phyloP scores from a whole-genome alignment of 2,888 invertebrate species.

The Cheilosia scutellata region DNA sequence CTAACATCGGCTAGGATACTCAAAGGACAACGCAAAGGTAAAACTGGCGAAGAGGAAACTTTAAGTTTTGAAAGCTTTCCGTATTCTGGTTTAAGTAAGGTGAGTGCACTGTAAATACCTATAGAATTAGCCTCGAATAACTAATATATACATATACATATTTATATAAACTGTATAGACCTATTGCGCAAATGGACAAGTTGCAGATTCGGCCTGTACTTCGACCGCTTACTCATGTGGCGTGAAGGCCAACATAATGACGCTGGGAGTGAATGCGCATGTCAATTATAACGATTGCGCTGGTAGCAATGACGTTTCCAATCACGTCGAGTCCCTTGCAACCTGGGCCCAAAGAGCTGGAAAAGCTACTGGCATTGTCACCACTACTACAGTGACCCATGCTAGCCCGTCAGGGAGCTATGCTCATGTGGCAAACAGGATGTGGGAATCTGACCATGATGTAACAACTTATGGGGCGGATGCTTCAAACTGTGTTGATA shows the following conservation, averaged over 20 bases:
- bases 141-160: neutral
- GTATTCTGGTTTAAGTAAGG: slow-evolving; percentile 87
- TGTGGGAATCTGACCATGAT: slow-evolving; percentile 90
- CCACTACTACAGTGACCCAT: slow-evolving; percentile 91
- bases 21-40: slow-evolving; percentile 86
- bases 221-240: slow-evolving; percentile 89
- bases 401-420: slow-evolving; percentile 90
- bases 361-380: slow-evolving; percentile 88
- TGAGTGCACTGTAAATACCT: slow-evolving; percentile 78
- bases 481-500: slow-evolving; percentile 86
- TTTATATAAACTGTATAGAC: slow-evolving; percentile 82
- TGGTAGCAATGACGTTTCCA: slow-evolving; percentile 85
- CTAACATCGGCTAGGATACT: slow-evolving; percentile 88
- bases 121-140: neutral
- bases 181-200: slow-evolving; percentile 87
- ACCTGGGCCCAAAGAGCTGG: slow-evolving; percentile 88
- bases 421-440: slow-evolving; percentile 87
- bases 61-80: slow-evolving; percentile 88
- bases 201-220: slow-evolving; percentile 90
- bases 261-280: slow-evolving; percentile 89
- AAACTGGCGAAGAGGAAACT: slow-evolving; percentile 86
- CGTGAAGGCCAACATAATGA: slow-evolving; percentile 88
- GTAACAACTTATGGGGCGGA: slow-evolving; percentile 79
- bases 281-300: slow-evolving; percentile 87
- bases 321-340: slow-evolving; percentile 88